Evolutionary conservation across 2,113 vertebrate genomes (phyloP).

Genomic region (Ranitomeya imitator): DNA sequence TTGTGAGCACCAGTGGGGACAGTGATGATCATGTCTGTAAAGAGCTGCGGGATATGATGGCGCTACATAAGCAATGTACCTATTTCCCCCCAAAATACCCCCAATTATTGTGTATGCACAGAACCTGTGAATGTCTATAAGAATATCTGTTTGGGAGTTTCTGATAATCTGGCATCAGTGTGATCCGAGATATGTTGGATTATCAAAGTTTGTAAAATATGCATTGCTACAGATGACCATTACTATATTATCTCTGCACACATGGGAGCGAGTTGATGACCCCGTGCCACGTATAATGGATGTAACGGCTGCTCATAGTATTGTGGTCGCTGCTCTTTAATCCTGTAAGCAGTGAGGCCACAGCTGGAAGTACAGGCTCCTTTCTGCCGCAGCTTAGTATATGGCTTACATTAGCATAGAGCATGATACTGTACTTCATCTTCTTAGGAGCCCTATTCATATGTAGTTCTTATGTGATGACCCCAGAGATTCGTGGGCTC

Average conservation of each 20-base stretch:
- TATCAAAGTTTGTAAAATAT: not conserved
- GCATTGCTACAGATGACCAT: not conserved
- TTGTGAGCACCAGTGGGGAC: no score
- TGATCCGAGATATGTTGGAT: no score
- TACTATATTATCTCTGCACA: not conserved
- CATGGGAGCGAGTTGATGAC: not conserved
- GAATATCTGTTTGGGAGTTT: no score
- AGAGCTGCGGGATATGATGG: no score
- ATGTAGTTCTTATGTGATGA: not conserved
- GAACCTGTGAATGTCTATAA: no score
- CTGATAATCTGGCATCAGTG: no score
- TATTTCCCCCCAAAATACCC: no score
- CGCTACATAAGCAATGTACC: no score
- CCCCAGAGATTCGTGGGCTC: not conserved
- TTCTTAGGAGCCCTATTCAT: not conserved
- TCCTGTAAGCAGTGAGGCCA: not conserved
- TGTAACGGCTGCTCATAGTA: constrained; percentile 16
- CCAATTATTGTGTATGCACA: no score
- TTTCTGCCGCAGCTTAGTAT: not conserved
- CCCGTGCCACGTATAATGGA: not conserved
- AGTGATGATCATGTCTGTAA: no score
- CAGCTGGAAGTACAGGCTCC: not conserved
- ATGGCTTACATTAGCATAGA: not conserved
- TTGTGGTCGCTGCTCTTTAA: not conserved
- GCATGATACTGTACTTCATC: not conserved